Conservation (phyloP, 2,797 vertebrate species). For the Etheostoma nigrum region DNA sequence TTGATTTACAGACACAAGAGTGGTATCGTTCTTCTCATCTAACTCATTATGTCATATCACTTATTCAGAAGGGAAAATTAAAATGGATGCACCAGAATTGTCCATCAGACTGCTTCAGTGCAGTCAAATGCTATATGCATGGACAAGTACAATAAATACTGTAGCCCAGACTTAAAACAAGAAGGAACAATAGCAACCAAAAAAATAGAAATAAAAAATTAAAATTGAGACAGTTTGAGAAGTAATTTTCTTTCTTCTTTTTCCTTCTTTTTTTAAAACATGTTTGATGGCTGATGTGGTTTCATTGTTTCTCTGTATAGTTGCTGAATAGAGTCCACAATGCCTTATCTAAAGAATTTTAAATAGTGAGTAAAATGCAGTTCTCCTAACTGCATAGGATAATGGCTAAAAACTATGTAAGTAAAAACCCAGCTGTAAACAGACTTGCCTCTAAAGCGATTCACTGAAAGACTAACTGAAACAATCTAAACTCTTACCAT, state of each 20-base stretch:
- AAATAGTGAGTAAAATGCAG: not conserved
- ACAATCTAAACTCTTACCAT: not conserved
- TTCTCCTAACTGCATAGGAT: not conserved
- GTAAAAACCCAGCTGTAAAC: not conserved
- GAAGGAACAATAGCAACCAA: not conserved
- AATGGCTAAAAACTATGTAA: not conserved
- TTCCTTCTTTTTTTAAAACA: not conserved
- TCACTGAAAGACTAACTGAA: not conserved
- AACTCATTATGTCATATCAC: too few species aligned
- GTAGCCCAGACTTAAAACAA: not conserved
- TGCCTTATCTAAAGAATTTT: not conserved
- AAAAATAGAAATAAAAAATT: too few species aligned
- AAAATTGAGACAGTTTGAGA: not conserved
- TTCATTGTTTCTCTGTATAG: conserved; percentile 1
- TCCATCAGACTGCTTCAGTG: not conserved
- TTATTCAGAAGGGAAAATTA: not conserved
- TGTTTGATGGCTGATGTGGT: not conserved
- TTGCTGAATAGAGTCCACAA: not conserved
- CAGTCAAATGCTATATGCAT: not conserved
- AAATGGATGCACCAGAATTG: not conserved
- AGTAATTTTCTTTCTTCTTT: not conserved
- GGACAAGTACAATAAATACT: not conserved
- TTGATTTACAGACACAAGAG: not conserved
- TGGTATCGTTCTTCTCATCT: too few species aligned
- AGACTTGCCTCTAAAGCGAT: not conserved